Conservation (phyloP, 2,113 vertebrate species). For the Plecotus auritus region DNA sequence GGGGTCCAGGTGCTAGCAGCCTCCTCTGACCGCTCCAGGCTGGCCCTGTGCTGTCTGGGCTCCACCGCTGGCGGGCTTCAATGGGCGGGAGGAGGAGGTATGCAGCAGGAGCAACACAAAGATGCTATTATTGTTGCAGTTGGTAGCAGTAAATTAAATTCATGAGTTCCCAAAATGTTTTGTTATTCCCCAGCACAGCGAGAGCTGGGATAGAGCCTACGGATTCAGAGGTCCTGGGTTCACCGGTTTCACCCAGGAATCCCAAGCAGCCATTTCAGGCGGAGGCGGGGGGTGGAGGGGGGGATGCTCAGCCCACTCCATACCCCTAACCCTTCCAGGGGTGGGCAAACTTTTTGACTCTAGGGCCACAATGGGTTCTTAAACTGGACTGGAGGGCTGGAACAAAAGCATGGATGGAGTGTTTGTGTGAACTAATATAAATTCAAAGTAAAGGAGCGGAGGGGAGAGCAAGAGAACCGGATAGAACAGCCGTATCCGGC, state of each 20-base stretch:
- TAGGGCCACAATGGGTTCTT: too few relatives aligned
- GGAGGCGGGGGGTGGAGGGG: too few relatives aligned
- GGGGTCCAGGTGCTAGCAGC: neutral
- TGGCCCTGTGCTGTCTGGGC: neutral
- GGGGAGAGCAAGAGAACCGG: too few relatives aligned
- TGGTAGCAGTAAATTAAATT: constrained; percentile 50
- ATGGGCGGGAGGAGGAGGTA: neutral
- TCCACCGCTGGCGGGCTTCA: neutral
- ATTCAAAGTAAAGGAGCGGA: too few relatives aligned
- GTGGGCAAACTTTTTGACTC: too few relatives aligned
- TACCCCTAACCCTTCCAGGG: neutral
- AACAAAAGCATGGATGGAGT: too few relatives aligned
- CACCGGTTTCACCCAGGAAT: neutral
- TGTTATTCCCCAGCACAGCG: constrained; percentile 9
- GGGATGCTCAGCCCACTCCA: neutral
- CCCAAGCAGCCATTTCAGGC: neutral
- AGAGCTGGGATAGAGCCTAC: neutral
- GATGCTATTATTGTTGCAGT: constrained; percentile 56
- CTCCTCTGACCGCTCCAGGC: neutral
- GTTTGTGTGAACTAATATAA: too few relatives aligned
- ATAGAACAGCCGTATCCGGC: too few relatives aligned
- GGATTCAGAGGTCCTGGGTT: neutral
- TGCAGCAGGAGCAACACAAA: constrained; percentile 28
- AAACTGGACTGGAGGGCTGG: too few relatives aligned
- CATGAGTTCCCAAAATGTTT: constrained; percentile 48